Conservation (phyloP, 1,140 invertebrate species). For the Rhysida immarginata region DNA sequence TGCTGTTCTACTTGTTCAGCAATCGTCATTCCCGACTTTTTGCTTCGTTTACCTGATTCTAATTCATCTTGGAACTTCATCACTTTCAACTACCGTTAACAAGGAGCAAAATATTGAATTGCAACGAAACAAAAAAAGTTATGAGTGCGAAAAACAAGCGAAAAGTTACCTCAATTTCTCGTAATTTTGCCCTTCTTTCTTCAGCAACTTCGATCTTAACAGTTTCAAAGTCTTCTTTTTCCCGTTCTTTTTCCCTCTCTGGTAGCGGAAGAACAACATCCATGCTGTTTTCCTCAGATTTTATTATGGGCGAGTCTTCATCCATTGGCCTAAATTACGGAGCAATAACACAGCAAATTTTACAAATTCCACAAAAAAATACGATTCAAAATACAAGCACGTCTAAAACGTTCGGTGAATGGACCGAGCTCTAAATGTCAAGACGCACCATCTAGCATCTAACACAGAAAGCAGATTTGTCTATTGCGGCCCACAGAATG, state of each 20-base stretch:
- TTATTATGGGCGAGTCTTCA: conserved; percentile 17
- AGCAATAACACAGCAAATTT: too few relatives aligned
- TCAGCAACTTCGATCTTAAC: conserved; percentile 35
- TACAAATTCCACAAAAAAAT: too few relatives aligned
- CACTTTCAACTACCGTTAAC: conserved; percentile 69
- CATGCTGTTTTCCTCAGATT: background rate
- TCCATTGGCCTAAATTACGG: conserved; percentile 26
- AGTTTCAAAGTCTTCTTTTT: conserved; percentile 2
- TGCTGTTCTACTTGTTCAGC: conserved; percentile 80
- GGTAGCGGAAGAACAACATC: background rate
- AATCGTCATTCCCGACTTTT: conserved; percentile 62
- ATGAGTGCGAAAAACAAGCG: too few relatives aligned
- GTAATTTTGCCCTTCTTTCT: conserved; percentile 61
- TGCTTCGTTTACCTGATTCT: conserved; percentile 59
- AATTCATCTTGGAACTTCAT: conserved; percentile 93
- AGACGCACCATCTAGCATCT: too few relatives aligned
- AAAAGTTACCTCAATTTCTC: conserved; percentile 66
- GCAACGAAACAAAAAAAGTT: background rate
- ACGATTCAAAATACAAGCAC: too few relatives aligned
- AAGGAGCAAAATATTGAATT: background rate
- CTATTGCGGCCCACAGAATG: too few relatives aligned
- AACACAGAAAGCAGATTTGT: too few relatives aligned
- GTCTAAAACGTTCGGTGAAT: too few relatives aligned
- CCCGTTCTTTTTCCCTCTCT: background rate
- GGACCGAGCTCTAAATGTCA: too few relatives aligned